These are phyloP conservation scores for Bruchidius siliquastri DNA, from an alignment of 2,888 invertebrate species.

Conservation along the genomic window DNA sequence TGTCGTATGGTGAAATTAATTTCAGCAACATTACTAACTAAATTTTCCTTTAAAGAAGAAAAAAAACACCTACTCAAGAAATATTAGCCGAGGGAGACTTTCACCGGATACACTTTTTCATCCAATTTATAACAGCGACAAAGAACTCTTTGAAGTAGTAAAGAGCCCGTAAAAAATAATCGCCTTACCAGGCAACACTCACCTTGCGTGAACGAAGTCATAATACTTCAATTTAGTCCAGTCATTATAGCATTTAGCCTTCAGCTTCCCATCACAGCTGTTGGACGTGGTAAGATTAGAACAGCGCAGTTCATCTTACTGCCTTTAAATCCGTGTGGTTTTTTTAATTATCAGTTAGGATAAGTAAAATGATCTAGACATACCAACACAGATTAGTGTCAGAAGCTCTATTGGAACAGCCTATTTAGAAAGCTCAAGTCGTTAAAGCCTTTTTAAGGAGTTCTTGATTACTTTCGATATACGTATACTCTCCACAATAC, in stretches of 20 bases:
- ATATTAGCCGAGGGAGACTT: neutral
- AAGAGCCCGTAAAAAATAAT: neutral
- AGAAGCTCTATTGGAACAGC: too few species aligned
- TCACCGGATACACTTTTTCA: neutral
- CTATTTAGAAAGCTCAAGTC: too few species aligned
- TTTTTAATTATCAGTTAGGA: too few species aligned
- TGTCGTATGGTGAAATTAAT: slow-evolving; percentile 6
- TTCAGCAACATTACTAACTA: slow-evolving; percentile 12
- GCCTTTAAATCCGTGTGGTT: too few species aligned
- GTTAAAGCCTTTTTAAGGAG: too few species aligned
- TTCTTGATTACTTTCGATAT: too few species aligned
- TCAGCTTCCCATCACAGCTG: neutral
- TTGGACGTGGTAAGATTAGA: too few species aligned
- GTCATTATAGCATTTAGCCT: neutral
- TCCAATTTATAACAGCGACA: neutral
- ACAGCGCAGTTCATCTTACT: too few species aligned
- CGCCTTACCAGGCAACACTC: neutral
- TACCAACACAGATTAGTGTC: too few species aligned
- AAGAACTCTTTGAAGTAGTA: neutral
- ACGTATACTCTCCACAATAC: too few species aligned
- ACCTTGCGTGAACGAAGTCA: neutral
- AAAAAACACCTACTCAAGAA: neutral
- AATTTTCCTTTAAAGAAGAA: neutral
- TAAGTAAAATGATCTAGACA: too few species aligned
- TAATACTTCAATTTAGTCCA: neutral